Evolutionary conservation across 2,113 vertebrate genomes (phyloP).

Genomic region (Prunella himalayana): DNA sequence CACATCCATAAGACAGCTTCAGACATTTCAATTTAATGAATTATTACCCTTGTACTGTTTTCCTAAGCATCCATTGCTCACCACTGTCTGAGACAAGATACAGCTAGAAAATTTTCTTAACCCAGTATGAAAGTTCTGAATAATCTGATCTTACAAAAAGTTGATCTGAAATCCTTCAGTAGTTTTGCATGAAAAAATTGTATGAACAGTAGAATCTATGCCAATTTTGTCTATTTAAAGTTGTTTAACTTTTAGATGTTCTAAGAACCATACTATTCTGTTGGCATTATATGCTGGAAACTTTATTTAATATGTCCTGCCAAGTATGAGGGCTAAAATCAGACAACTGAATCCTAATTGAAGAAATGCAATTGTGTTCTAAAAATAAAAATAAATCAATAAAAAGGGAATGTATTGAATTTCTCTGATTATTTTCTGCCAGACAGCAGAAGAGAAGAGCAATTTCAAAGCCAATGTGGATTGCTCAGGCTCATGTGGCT

Average conservation of each 20-base stretch:
- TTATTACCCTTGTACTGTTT: neutral
- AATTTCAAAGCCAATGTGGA: neutral
- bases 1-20: neutral
- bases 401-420: neutral
- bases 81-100: neutral
- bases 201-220: neutral
- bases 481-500: neutral
- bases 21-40: neutral
- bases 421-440: neutral
- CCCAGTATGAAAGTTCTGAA: neutral
- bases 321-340: neutral
- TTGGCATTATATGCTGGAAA: neutral
- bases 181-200: neutral
- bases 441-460: neutral
- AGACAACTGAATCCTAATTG: slow-evolving; percentile 1
- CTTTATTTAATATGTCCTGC: slow-evolving; percentile 7
- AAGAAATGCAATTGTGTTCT: slow-evolving; percentile 7
- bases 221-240: neutral
- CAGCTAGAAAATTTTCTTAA: neutral
- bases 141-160: neutral
- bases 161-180: neutral
- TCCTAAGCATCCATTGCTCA: neutral
- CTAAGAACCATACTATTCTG: neutral
- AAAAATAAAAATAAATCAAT: neutral
- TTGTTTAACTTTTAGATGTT: neutral